A percentile compares a stretch with the other conserved stretches of the same genome.
Evolutionary conservation across 2,888 invertebrate genomes (phyloP).

Genomic region (Agrilus cyanescens): DNA sequence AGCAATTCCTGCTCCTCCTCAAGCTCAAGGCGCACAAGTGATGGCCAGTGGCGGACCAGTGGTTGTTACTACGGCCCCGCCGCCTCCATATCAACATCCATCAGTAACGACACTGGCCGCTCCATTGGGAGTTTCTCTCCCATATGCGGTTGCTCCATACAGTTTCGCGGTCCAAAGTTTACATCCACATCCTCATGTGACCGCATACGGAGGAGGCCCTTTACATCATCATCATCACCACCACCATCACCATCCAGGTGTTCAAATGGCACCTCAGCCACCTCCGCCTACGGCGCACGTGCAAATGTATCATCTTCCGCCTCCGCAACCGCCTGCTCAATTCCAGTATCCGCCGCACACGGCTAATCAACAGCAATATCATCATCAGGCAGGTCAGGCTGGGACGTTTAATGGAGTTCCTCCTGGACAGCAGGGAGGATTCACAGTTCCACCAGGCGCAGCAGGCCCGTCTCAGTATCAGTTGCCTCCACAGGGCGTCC

Average conservation of each 20-base stretch:
- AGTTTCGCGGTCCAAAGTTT: conserved; percentile 47
- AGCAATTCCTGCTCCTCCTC: conserved; percentile 28
- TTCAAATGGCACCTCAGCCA: conserved; percentile 42
- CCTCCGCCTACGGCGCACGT: conserved; percentile 32
- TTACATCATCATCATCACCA: conserved; percentile 40
- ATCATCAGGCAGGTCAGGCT: conserved; percentile 15
- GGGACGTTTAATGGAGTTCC: conserved; percentile 21
- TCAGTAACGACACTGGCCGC: conserved; percentile 43
- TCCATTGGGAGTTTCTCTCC: conserved; percentile 46
- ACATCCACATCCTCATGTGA: conserved; percentile 47
- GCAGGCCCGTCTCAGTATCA: conserved; percentile 17
- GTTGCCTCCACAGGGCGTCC: conserved; percentile 20
- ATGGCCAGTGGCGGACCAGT: conserved; percentile 29
- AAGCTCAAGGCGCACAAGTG: conserved; percentile 26
- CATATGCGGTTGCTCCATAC: conserved; percentile 53
- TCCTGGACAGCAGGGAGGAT: conserved; percentile 23
- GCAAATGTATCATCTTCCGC: conserved; percentile 37
- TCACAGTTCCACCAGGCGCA: conserved; percentile 17
- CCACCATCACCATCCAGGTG: conserved; percentile 35
- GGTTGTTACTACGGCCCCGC: conserved; percentile 44
- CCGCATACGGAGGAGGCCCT: conserved; percentile 40
- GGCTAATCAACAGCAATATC: conserved; percentile 15
- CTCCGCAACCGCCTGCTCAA: conserved; percentile 24
- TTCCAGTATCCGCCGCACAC: conserved; percentile 36
- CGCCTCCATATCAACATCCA: conserved; percentile 44